Base-by-base conservation (phyloP, 2,797 vertebrate genomes). In the Cuculus canorus region DNA sequence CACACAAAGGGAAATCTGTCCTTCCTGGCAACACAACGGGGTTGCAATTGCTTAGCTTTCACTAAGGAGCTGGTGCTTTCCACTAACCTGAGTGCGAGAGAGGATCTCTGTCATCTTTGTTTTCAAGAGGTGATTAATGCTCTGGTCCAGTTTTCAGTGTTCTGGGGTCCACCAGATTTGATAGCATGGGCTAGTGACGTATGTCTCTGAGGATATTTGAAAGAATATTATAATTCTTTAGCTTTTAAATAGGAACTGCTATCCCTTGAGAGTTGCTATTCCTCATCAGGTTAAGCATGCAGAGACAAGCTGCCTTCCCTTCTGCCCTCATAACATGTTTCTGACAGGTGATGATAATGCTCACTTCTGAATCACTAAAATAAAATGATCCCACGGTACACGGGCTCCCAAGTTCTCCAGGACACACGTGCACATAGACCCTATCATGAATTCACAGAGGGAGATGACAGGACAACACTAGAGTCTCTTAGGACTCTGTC, bases 121-220 rank as follows among this genome's bases (percentile, higher is more conserved):
- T 82, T 90, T 78, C 82, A 84, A 54, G 23, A 91, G 53, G 7
- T 61, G 47, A 92, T 88, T 71, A 92, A 41, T 63, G 39, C 24
- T 84, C 33, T 39, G 45, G 45, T 71, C 83, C 66, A 70, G 53
- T 82, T 93, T 80, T 92, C 2, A 2, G 64, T 64, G 53, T 56
- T 95, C 77, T 37, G 41, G 72, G 69, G 78, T 75, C 68, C 5
- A 3, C 16, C 37, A 85, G 57, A 80, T 94, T 87, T 75, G 64
- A 88, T 54, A 47, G 45, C 57, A 85, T 24, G 45, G 81, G 64
- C 86, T 95, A 97, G 93, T 75, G 65, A 89, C 88, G 86, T 43
- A 93, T 89, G 91, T 96, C 92, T 93, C 91, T 32, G 21, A 87
- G 78, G 88, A 91, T 64, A 88, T 92, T 39, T 87, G 73, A 93